Conservation (phyloP, 2,888 invertebrate genomes). For the Pheosia gnoma region DNA sequence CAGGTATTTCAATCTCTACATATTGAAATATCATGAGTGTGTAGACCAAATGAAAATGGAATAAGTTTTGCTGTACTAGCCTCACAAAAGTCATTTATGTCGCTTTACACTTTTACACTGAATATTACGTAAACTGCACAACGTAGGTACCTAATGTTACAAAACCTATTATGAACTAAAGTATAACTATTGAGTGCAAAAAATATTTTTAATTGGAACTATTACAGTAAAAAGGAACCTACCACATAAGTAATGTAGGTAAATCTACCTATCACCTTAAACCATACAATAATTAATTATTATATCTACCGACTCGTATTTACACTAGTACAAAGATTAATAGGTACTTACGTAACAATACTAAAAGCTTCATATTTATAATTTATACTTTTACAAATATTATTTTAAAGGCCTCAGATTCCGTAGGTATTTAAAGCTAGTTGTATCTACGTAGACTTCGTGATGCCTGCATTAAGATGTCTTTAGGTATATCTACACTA, state of each 20-base stretch:
- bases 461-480: not conserved
- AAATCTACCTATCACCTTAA: not conserved
- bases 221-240: constrained; percentile 14
- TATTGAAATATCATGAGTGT: no score
- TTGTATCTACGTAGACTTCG: no score
- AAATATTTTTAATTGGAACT: constrained; percentile 24
- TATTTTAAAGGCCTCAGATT: constrained; percentile 19
- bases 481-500: not conserved
- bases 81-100: no score
- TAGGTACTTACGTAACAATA: not conserved
- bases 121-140: no score
- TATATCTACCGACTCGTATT: constrained; percentile 26
- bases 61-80: no score
- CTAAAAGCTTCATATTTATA: constrained; percentile 4
- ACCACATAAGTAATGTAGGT: constrained; percentile 6
- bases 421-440: constrained; percentile 8
- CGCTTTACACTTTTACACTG: no score
- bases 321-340: constrained; percentile 22
- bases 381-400: constrained; percentile 18
- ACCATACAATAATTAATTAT: constrained; percentile 9
- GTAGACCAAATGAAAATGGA: no score
- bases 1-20: no score
- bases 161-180: constrained; percentile 1
- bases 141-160: not conserved
- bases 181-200: constrained; percentile 16